Conservation (phyloP, 2,888 invertebrate genomes). For the Anthophora plumipes region DNA sequence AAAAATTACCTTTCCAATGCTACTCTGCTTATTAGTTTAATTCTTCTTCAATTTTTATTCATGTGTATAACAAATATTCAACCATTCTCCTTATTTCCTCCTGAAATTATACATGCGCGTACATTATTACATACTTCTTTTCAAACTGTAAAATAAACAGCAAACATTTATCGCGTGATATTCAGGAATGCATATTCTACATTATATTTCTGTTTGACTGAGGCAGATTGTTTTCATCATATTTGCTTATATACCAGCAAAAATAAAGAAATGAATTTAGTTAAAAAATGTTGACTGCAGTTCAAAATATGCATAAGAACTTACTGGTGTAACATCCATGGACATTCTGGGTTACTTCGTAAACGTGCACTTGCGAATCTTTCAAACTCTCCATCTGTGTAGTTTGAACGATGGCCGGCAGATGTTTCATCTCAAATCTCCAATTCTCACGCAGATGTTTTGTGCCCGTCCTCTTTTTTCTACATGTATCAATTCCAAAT, state of each 20-base stretch:
- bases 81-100: slow-evolving; percentile 8
- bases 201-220: slow-evolving; percentile 79
- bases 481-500: too few species aligned
- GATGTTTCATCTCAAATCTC: background rate
- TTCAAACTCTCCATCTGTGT: too few species aligned
- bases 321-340: slow-evolving; percentile 3
- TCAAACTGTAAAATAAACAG: background rate
- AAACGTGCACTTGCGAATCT: too few species aligned
- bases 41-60: background rate
- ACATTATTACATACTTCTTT: background rate
- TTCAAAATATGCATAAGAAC: background rate
- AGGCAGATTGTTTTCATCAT: slow-evolving; percentile 75
- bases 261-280: background rate
- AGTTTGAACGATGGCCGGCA: too few species aligned
- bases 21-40: background rate
- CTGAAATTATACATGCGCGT: slow-evolving; percentile 10
- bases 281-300: too few species aligned
- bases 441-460: too few species aligned
- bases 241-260: slow-evolving; percentile 1
- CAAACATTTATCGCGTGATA: background rate
- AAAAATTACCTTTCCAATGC: slow-evolving; percentile 14
- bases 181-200: slow-evolving; percentile 73
- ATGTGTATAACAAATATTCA: background rate
- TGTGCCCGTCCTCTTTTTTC: too few species aligned
- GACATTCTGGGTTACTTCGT: too few species aligned